Base-by-base conservation (phyloP, 2,888 invertebrate genomes). In the Sisyra nigra region DNA sequence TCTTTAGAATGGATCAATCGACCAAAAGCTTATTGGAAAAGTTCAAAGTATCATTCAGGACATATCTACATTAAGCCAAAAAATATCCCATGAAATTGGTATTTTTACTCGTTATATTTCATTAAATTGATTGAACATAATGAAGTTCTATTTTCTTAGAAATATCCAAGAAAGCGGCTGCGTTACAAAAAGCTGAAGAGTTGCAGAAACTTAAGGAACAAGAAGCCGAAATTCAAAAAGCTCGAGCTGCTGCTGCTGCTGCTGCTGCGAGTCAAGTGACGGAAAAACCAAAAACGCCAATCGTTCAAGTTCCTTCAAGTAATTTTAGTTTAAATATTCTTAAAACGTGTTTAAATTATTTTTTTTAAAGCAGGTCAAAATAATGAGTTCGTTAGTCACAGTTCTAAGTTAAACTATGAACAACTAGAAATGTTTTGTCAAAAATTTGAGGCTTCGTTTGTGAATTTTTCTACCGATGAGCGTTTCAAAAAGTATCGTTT, bases 401-500 rank as follows among this genome's bases (percentile, higher is more conserved):
- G 63, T 31, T 67, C 70, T 32, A 66, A 76, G 41, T 62, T 65
- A 41, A 63, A 69, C 43, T 83, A 73, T 57, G 55, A 65, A 38
- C 66, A 71, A 44, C 67, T 79, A 0, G 67, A 69, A 54, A 61
- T 63, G 2, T 72, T 72, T 51, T 63, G 80, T 42, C 63, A 69
- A 13, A 61, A 67, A 40, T 77, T 78, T 61, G 69, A 71, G 51
- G 64, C 65, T 34, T 65, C 64, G 39, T 78, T 76, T 47, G 69
- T 70, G 45, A 69, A 71, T 0, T 63, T 87, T 35, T 54, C 73
- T 45, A 63, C 70, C 14, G 74, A 81, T 55, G 61, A 65, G 11
- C 60, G 63, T 36, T 61, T 73, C 48, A 91, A 89, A 58, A 80
- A 80, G 54, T 84, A 83, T 56, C 72, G 80, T 53, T 84, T 85